Evolutionary conservation across 2,797 vertebrate genomes (phyloP), one percentile per base, ranked within the genome.

Genomic region (Lates japonicus): DNA sequence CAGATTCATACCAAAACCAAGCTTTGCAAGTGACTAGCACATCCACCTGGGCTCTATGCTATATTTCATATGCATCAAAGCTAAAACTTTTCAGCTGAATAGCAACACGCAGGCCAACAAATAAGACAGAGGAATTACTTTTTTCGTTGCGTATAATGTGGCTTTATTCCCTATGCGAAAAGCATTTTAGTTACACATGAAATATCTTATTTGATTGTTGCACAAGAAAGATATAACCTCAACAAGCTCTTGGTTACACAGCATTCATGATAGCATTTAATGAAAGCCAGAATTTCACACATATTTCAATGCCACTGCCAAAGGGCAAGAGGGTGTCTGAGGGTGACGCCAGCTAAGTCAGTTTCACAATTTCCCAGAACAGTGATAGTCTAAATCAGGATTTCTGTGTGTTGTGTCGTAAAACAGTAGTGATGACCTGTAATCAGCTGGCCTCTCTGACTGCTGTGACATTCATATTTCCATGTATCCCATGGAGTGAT

Each of bases 1-100:
- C 82, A 70, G 74, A 88, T 74, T 80, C 66, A 31, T 51, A 83
- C 70, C 52, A 77, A 88, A 91, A 68, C 55, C 1, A 76, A 85
- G 72, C 29, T 82, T 63, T 66, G 55, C 39, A 81, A 85, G 35
- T 70, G 16, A 82, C 10, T 6, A 14, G 9, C 63, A 11, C 35
- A 69, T 33, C 41, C 2, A 74, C 52, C 25, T n/a, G 22, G 3
- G 19, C 33, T 17, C 25, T 31, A 16, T 46, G 41, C 12, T 55
- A 14, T 6, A 61, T 58, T 65, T 64, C 64, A 12, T 58, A 58
- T 46, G 55, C 49, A 19, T 42, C 33, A 71, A 39, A 79, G 57
- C 54, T 48, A 51, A 70, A 80, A 59, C 35, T 66, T 74, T 66
- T 78, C 52, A 54, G 64, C 54, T 70, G 35, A 57, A 58, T 33